Conservation (phyloP, 2,797 vertebrate genomes). For the Sebastes hubbsi region DNA sequence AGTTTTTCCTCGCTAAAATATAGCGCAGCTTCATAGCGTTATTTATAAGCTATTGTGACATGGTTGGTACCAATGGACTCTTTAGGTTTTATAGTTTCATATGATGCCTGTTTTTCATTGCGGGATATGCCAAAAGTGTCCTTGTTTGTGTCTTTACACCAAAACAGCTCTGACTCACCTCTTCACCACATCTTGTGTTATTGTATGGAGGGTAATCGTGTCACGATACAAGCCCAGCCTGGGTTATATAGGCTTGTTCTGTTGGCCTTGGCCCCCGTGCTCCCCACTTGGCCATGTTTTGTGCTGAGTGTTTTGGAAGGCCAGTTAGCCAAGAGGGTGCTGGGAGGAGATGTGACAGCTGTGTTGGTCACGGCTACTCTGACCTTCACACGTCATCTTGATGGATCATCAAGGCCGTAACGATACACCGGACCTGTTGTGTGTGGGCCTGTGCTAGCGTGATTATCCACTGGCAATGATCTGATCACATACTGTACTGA, state of each 20-base stretch:
- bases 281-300: constrained; percentile 64
- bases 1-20: no score
- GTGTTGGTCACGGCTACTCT: constrained; percentile 77
- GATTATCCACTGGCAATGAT: constrained; percentile 54
- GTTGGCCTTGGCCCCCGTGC: constrained; percentile 59
- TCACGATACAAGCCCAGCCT: constrained; percentile 35
- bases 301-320: constrained; percentile 71
- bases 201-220: constrained; percentile 21
- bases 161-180: constrained; percentile 16
- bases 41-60: no score
- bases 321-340: constrained; percentile 72
- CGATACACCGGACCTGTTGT: constrained; percentile 65
- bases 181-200: constrained; percentile 16
- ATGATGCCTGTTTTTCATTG: constrained; percentile 20
- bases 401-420: constrained; percentile 71
- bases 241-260: constrained; percentile 46
- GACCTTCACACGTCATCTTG: constrained; percentile 82
- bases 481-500: constrained; percentile 40
- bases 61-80: no score
- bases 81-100: no score
- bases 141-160: constrained; percentile 2
- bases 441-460: constrained; percentile 40
- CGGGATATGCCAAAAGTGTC: background rate
- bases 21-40: no score
- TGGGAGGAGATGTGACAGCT: constrained; percentile 82